These are phyloP conservation scores for Danionella dracula DNA, from an alignment of 2,797 vertebrate species.

Conservation along the genomic window DNA sequence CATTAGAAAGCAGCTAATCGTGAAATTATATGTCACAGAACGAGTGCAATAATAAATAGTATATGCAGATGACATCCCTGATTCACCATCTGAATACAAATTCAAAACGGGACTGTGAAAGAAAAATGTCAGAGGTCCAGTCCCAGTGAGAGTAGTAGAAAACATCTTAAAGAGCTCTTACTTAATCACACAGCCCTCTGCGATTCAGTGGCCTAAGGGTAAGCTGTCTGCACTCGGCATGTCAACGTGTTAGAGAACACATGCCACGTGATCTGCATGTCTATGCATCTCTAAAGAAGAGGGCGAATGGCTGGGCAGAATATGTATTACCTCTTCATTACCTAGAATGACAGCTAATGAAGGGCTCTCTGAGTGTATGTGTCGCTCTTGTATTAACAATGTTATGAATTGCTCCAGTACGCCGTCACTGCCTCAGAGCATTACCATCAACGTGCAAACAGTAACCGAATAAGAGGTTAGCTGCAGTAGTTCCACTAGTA, in stretches of 20 bases:
- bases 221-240: conserved; percentile 8
- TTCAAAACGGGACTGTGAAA: background rate
- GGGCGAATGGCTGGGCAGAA: conserved; percentile 19
- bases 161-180: background rate
- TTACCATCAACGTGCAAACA: background rate
- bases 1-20: no score
- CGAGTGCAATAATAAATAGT: background rate
- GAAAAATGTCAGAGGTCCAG: background rate
- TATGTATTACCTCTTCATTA: conserved; percentile 50
- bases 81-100: background rate
- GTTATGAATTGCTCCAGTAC: background rate
- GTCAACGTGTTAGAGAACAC: background rate
- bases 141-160: background rate
- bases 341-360: conserved; percentile 49
- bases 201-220: conserved; percentile 5
- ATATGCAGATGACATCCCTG: background rate
- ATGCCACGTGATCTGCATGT: background rate
- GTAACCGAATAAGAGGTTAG: no score
- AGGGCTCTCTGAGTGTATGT: conserved; percentile 27
- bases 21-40: background rate
- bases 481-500: no score
- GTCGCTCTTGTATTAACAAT: background rate
- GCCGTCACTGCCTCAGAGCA: background rate
- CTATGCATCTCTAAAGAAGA: background rate
- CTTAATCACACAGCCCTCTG: conserved; percentile 15